Evolutionary conservation across 2,888 invertebrate species (phyloP), one percentile per base, ranked within the genome.

Genomic region (Lacanobia oleracea): DNA sequence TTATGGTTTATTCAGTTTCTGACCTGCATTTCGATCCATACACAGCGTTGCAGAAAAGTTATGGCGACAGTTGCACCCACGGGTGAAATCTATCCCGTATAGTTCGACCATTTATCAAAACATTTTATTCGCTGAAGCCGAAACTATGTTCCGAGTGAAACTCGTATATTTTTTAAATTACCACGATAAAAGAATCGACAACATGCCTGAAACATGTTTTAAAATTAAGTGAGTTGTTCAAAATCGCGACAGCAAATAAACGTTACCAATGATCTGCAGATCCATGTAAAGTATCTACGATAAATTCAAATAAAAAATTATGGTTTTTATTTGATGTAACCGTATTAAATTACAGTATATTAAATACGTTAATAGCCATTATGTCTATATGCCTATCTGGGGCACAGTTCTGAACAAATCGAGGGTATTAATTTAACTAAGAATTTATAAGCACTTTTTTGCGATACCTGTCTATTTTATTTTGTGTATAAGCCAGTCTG

Each of bases 1-100:
- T 57, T 45, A 79, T 82, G 73, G 33, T 68, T 79, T 79, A 79
- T 79, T 79, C 79, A 79, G 66, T 65, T 67, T 50, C 60, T 57
- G 67, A 67, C 66, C 73, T 68, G 68, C 48, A 75, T 84, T 69
- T 67, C 60, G 33, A 53, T 37, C 37, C 37, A 67, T 51, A 78
- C n/a, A 48, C 33, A 66, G 45, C 54, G 10, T 54, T 78, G 72
- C 68, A 72, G 57, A 66, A 56, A 73, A 84, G 68, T 72, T 79
- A 84, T 59, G 33, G 67, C 51, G 72, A 66, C 72, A 66, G 69
- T 70, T 68, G 72, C 69, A 72, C 60, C 71, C 56, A 43, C 12
- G 53, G 65, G 57, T 68, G 37, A 66, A 84, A 73, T 67, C 45
- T 70, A 73, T 70, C 54, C 64, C 33, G 14, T 57, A 37, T 23